Evolutionary conservation across 2,888 invertebrate species (phyloP).

Genomic region (Mycalesis mineus): DNA sequence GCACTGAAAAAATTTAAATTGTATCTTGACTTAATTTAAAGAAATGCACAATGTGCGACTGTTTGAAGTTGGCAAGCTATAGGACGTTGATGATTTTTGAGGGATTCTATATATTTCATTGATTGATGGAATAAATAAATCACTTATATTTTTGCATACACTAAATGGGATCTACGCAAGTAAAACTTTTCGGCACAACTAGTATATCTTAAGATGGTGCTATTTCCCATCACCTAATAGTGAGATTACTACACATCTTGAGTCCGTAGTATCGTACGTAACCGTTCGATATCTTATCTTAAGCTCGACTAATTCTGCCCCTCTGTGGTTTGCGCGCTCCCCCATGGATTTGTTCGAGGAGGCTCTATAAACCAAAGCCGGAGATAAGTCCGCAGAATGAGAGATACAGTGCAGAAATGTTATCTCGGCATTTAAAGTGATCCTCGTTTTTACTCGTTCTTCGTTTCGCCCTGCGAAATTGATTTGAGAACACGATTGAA

Average conservation of each 20-base stretch:
- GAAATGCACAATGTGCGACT: too few species aligned
- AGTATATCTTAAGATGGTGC: too few species aligned
- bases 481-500: conserved; percentile 50
- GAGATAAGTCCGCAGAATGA: conserved; percentile 21
- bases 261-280: conserved; percentile 4
- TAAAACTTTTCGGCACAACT: too few species aligned
- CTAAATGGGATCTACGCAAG: too few species aligned
- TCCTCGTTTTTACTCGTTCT: conserved; percentile 42
- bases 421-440: conserved; percentile 31
- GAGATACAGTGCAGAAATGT: conserved; percentile 20
- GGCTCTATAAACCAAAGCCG: conserved; percentile 29
- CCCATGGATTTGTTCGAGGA: conserved; percentile 41
- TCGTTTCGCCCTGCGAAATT: conserved; percentile 47
- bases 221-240: too few species aligned
- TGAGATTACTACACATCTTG: background rate
- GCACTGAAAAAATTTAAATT: too few species aligned
- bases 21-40: too few species aligned
- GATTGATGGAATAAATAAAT: too few species aligned
- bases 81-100: too few species aligned
- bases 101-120: too few species aligned
- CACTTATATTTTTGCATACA: too few species aligned
- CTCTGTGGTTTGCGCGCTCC: conserved; percentile 42
- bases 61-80: too few species aligned
- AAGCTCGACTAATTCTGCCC: conserved; percentile 48
- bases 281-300: conserved; percentile 14